Conservation (phyloP, 2,113 vertebrate species). For the Triplophysa dalaica region DNA sequence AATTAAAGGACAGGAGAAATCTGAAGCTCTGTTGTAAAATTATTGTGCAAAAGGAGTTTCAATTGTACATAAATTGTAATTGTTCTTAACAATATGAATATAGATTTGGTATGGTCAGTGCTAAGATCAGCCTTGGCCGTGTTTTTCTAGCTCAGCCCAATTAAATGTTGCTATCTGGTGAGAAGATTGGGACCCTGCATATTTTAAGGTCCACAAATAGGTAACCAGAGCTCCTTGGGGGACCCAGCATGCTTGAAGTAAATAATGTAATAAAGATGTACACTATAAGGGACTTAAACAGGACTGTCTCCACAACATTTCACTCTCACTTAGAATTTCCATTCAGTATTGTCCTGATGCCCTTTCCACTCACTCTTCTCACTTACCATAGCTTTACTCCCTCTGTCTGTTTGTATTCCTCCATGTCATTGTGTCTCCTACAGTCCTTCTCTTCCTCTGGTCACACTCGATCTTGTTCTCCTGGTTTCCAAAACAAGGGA, state of each 20-base stretch:
- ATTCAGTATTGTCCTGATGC: background rate
- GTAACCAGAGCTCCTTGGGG: background rate
- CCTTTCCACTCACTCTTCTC: background rate
- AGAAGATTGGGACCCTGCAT: background rate
- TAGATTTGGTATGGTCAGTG: background rate
- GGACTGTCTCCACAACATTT: background rate
- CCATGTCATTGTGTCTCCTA: background rate
- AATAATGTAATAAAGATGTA: background rate
- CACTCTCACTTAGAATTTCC: background rate
- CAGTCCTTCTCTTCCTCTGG: background rate
- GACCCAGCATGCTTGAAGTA: background rate
- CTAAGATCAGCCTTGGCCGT: background rate
- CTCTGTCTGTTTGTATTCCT: background rate
- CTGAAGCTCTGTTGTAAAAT: background rate
- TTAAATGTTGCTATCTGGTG: background rate
- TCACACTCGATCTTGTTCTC: constrained; percentile 19
- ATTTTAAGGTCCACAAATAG: background rate
- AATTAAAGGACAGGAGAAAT: constrained; percentile 60
- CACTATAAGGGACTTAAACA: background rate
- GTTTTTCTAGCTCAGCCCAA: background rate
- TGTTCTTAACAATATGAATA: background rate
- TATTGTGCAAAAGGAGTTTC: background rate
- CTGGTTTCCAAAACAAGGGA: constrained; percentile 35
- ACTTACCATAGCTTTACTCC: no score
- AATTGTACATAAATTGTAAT: background rate